Base-by-base conservation (phyloP, 2,888 invertebrate genomes). In the Asteroscopus sphinx region DNA sequence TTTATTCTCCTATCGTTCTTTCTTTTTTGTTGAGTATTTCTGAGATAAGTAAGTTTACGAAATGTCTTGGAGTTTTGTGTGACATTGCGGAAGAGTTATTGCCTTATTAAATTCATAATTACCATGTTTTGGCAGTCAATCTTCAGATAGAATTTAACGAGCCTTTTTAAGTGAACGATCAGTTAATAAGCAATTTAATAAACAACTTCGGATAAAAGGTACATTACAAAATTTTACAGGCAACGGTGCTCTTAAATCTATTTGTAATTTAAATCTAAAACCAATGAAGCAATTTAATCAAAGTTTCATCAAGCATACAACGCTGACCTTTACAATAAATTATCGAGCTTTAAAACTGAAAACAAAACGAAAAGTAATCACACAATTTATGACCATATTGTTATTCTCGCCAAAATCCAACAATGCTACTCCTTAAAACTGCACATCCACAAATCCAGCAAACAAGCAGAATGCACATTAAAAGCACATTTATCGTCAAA, bases 401-500 rank as follows among this genome's bases (percentile, higher is more conserved):
- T 65, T 61, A 68, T 53, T 53, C 40, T 47, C 21, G 39, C 44
- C 44, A 1, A 61, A 61, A 65, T 48, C 40, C 53, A 41, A 44
- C n/a, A 32, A 61, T 13, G 48, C 68, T 68, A 68, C 55, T 68
- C 42, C 59, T 59, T 59, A 61, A 73, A 72, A 73, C 46, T 73
- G 59, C 66, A 73, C 59, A 67, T 65, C 56, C 64, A 67, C 60
- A 73, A 69, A 64, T 68, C 56, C 64, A 47, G 46, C 69, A 68
- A 63, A 69, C 64, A 63, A 67, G 49, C 70, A 62, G 64, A 70
- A 71, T 76, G 70, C 68, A 69, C 66, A 77, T 74, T 74, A 70
- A 79, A 75, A 76, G 66, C 68, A 70, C 70, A 79, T 79, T 79
- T 75, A 68, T 74, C 73, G 70, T 79, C 63, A 76, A 75, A 79